These are phyloP conservation scores for Phylloscopus trochilus DNA, from an alignment of 2,113 vertebrate genomes.

Conservation along the genomic window DNA sequence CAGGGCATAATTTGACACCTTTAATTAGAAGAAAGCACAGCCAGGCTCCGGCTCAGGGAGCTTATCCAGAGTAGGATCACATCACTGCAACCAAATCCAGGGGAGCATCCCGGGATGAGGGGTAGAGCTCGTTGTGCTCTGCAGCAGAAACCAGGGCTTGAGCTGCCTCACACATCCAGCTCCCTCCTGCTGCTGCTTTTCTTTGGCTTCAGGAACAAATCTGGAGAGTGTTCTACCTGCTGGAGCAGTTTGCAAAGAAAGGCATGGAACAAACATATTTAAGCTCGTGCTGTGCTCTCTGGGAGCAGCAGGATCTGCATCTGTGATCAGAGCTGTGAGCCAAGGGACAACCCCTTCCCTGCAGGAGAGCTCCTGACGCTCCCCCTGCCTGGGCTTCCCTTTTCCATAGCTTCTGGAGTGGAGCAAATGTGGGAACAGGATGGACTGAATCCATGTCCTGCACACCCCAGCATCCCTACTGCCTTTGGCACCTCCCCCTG, in stretches of 20 bases:
- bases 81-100: neutral
- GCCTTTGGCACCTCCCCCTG: neutral
- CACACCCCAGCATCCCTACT: neutral
- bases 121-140: neutral
- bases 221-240: neutral
- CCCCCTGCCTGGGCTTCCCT: neutral
- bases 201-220: neutral
- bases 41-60: neutral
- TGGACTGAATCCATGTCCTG: neutral
- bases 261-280: neutral
- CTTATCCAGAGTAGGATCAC: neutral
- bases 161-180: neutral
- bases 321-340: neutral
- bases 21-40: conserved; percentile 12
- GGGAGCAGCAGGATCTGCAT: neutral
- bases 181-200: neutral
- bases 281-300: neutral
- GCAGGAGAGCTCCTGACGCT: fast-evolving
- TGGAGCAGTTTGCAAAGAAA: neutral
- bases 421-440: neutral
- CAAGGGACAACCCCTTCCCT: neutral
- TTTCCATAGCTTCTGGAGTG: neutral
- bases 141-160: neutral
- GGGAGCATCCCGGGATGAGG: neutral
- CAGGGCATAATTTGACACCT: neutral